phyloP scores from a whole-genome alignment of 2,113 vertebrate species.

The Lates calcarifer region DNA sequence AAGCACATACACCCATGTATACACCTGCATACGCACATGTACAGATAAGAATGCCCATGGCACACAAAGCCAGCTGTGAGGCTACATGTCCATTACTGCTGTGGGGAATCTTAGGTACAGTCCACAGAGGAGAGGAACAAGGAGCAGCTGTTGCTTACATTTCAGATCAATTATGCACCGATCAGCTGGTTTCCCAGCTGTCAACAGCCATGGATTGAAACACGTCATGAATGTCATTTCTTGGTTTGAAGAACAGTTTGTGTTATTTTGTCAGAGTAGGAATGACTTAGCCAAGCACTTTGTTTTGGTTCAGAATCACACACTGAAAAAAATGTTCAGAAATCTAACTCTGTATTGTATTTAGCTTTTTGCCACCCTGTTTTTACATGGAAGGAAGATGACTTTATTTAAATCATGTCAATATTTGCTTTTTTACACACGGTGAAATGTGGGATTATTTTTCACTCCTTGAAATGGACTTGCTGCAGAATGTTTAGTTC shows the following conservation, averaged over 20 bases:
- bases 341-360: conserved; percentile 19
- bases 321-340: conserved; percentile 55
- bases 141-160: conserved; percentile 73
- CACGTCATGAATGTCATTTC: conserved; percentile 76
- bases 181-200: conserved; percentile 14
- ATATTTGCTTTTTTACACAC: conserved; percentile 65
- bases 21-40: neutral
- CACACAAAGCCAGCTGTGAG: conserved; percentile 7
- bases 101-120: conserved; percentile 76
- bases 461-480: conserved; percentile 78
- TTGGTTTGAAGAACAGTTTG: conserved; percentile 69
- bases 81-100: neutral
- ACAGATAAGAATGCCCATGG: neutral
- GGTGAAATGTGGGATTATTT: conserved; percentile 77
- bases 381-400: conserved; percentile 35
- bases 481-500: conserved; percentile 80
- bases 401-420: conserved; percentile 37
- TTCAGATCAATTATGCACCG: conserved; percentile 12
- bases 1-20: neutral
- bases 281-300: conserved; percentile 30
- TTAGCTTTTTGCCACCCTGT: conserved; percentile 50
- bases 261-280: conserved; percentile 32
- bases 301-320: conserved; percentile 46
- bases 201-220: conserved; percentile 73
- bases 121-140: conserved; percentile 70